Percentiles rank a stretch among this genome's conserved stretches.
phyloP scores from a whole-genome alignment of 2,888 invertebrate genomes.

The Fragum sueziense region DNA sequence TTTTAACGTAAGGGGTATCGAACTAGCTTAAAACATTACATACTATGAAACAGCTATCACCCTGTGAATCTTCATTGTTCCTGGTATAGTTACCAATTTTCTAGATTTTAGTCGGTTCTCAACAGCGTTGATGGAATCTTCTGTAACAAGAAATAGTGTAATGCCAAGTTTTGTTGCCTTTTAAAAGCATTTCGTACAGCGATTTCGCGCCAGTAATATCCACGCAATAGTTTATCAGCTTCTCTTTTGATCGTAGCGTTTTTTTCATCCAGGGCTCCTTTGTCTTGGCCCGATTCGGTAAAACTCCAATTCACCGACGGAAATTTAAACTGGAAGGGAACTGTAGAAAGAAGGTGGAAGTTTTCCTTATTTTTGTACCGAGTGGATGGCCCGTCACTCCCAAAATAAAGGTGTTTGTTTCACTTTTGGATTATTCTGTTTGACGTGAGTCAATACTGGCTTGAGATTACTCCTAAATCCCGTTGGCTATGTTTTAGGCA shows the following conservation, averaged over 20 bases:
- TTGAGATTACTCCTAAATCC: slow-evolving; percentile 81
- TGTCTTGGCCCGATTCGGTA: not conserved
- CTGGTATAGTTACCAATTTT: slow-evolving; percentile 18
- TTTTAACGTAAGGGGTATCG: too few species aligned
- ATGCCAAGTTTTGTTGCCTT: not conserved
- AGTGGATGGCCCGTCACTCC: slow-evolving; percentile 74
- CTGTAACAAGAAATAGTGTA: slow-evolving; percentile 11
- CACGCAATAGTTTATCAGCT: too few species aligned
- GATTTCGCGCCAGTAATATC: slow-evolving; percentile 20
- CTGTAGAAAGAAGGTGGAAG: not conserved
- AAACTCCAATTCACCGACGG: not conserved
- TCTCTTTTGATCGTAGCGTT: slow-evolving; percentile 70
- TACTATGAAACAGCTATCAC: slow-evolving; percentile 13
- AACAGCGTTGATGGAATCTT: slow-evolving; percentile 12
- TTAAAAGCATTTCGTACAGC: not conserved
- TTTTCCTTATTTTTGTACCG: slow-evolving; percentile 71
- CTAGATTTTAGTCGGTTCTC: not conserved
- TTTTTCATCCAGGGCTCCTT: slow-evolving; percentile 1
- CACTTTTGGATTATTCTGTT: slow-evolving; percentile 37
- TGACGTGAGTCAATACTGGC: slow-evolving; percentile 68
- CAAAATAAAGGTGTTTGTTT: slow-evolving; percentile 46
- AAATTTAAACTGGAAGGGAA: not conserved
- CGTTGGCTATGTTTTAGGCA: slow-evolving; percentile 73
- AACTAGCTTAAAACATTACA: not conserved
- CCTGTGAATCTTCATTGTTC: slow-evolving; percentile 48